These are phyloP conservation scores for Halictus rubicundus DNA, from an alignment of 1,140 invertebrate genomes.

Conservation along the genomic window DNA sequence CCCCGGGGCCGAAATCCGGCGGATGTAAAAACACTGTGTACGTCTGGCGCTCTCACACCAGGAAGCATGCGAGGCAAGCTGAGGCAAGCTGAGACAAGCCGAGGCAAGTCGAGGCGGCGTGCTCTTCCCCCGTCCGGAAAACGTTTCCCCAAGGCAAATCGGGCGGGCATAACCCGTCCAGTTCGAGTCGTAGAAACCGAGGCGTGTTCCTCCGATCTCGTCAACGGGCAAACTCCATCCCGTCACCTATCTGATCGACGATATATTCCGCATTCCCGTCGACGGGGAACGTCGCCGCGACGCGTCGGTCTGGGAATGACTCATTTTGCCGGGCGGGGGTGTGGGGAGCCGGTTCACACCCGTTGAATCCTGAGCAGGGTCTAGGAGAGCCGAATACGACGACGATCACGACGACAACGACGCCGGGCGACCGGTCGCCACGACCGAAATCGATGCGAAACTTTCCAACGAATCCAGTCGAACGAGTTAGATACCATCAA, in stretches of 20 bases:
- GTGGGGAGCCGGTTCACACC: constrained; percentile 50
- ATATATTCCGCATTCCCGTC: constrained; percentile 48
- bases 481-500: constrained; percentile 45
- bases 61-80: no score
- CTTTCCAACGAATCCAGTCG: constrained; percentile 51
- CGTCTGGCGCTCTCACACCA: no score
- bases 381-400: not conserved
- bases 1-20: not conserved
- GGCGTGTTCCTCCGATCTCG: constrained; percentile 12
- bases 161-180: not conserved
- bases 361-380: constrained; percentile 42
- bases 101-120: not conserved
- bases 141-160: constrained; percentile 24
- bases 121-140: not conserved
- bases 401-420: not conserved
- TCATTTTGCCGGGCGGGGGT: constrained; percentile 21
- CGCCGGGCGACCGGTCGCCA: constrained; percentile 10
- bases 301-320: constrained; percentile 31
- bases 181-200: constrained; percentile 9
- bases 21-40: not conserved
- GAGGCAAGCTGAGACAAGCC: no score
- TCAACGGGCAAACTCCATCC: constrained; percentile 42
- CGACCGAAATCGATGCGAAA: constrained; percentile 50
- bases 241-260: constrained; percentile 33
- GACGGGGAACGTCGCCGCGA: constrained; percentile 21